A percentile compares a stretch with the other conserved stretches of the same genome.
Evolutionary conservation across 2,113 vertebrate genomes (phyloP).

Genomic region (Perognathus longimembris): DNA sequence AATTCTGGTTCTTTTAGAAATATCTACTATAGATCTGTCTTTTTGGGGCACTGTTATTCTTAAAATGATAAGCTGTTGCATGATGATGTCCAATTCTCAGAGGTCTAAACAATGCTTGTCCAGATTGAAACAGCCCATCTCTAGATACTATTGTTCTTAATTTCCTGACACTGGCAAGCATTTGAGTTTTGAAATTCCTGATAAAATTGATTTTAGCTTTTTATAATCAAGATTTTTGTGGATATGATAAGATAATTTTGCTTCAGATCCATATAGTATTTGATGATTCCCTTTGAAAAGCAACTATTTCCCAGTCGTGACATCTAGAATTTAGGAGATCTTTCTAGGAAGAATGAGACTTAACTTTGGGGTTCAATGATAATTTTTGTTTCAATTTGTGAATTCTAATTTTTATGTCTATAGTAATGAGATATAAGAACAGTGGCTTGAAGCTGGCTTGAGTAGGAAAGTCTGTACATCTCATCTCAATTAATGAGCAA

Average conservation of each 20-base stretch:
- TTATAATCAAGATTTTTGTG: neutral
- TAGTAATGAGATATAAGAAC: neutral
- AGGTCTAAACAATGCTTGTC: neutral
- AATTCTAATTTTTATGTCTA: conserved; percentile 2
- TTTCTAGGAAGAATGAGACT: neutral
- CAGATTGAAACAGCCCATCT: neutral
- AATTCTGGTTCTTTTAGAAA: neutral
- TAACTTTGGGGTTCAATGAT: neutral
- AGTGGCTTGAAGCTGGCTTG: too few relatives aligned
- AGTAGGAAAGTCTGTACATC: too few relatives aligned
- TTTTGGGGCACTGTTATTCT: neutral
- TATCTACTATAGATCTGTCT: neutral
- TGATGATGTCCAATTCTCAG: neutral
- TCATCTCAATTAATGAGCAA: too few relatives aligned
- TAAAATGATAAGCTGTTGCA: neutral
- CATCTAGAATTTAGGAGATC: neutral
- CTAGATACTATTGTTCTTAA: neutral
- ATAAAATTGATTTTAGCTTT: neutral
- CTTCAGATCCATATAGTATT: neutral
- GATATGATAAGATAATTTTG: neutral
- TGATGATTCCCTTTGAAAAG: conserved; percentile 28
- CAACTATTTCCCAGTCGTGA: neutral
- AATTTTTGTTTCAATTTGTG: neutral
- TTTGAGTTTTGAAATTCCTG: neutral
- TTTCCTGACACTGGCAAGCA: neutral